These are phyloP conservation scores for Siniperca undulata DNA, from an alignment of 2,797 vertebrate genomes.

Conservation along the genomic window DNA sequence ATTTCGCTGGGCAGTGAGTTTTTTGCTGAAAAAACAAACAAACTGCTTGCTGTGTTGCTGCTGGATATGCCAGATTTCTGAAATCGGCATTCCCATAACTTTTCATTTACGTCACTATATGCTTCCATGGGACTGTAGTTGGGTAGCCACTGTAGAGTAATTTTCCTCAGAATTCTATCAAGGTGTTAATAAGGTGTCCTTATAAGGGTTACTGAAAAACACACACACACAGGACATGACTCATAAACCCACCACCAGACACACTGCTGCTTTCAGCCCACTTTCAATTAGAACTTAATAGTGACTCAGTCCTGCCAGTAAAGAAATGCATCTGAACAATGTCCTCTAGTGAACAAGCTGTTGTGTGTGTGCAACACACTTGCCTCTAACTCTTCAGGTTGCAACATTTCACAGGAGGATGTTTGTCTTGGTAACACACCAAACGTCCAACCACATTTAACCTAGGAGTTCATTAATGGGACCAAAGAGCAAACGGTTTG, in stretches of 20 bases:
- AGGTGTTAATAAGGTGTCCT: constrained; percentile 5
- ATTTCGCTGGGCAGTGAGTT: background rate
- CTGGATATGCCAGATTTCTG: background rate
- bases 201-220: constrained; percentile 14
- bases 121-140: no score
- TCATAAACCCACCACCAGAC: constrained; percentile 58
- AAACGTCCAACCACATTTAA: constrained; percentile 11
- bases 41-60: background rate
- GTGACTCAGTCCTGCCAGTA: constrained; percentile 79
- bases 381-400: constrained; percentile 11
- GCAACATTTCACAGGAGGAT: constrained; percentile 44
- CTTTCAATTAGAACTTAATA: constrained; percentile 72
- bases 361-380: constrained; percentile 3
- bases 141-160: fast-evolving
- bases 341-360: constrained; percentile 41
- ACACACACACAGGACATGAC: constrained; percentile 50
- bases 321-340: constrained; percentile 66
- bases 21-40: background rate
- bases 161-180: constrained; percentile 14
- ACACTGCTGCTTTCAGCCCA: constrained; percentile 68
- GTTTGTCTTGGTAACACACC: constrained; percentile 39
- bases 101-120: background rate
- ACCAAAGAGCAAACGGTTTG: background rate
- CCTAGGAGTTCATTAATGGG: no score
- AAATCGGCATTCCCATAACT: background rate